Conservation (phyloP, 2,113 vertebrate species). For the Gracilinanus agilis region DNA sequence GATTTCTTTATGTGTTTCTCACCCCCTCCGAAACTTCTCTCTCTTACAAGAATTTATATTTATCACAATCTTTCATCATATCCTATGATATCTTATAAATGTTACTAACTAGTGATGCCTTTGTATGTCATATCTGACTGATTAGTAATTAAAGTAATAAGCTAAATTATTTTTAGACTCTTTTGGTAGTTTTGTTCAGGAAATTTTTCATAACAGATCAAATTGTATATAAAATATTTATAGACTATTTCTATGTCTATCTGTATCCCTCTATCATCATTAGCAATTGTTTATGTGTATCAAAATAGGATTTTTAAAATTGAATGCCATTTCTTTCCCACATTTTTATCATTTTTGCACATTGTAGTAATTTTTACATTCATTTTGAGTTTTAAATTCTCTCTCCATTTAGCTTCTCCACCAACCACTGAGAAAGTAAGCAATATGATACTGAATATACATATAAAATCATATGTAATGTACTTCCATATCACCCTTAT, state of each 20-base stretch:
- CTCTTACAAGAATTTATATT: not conserved
- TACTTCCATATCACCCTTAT: not conserved
- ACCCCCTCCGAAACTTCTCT: not conserved
- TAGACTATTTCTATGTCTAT: not conserved
- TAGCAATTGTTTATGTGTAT: not conserved
- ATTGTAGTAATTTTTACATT: not conserved
- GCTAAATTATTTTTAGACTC: not conserved
- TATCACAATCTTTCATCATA: not conserved
- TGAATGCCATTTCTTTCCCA: not conserved
- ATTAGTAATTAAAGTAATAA: not conserved
- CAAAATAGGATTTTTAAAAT: not conserved
- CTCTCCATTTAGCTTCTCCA: not conserved
- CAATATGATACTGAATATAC: not conserved
- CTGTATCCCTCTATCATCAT: not conserved
- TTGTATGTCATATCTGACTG: not conserved
- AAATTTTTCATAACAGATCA: not conserved
- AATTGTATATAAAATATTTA: not conserved
- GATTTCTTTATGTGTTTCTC: not conserved
- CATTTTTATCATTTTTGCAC: not conserved
- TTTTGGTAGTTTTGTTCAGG: not conserved
- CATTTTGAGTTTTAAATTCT: not conserved
- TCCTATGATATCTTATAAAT: not conserved
- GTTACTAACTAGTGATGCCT: not conserved
- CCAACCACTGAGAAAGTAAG: not conserved
- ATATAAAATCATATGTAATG: not conserved